Evolutionary conservation across 2,797 vertebrate species (phyloP).

Genomic region (Hoplostethus atlanticus): DNA sequence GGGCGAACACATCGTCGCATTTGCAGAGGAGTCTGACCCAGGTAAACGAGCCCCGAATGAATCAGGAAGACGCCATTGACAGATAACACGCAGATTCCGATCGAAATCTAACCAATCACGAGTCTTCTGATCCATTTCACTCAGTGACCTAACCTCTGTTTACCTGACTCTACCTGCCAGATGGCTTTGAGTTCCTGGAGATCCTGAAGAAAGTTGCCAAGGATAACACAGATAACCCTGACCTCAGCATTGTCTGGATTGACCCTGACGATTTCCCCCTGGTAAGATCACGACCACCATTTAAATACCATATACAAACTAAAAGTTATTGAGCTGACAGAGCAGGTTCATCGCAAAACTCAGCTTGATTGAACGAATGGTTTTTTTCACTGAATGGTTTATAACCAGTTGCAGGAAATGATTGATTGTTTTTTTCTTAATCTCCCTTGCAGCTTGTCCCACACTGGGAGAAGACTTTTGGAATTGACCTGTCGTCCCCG

Average conservation of each 20-base stretch:
- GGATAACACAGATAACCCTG: conserved; percentile 91
- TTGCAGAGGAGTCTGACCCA: conserved; percentile 91
- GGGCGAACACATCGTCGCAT: conserved; percentile 92
- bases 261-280: conserved; percentile 95
- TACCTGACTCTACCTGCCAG: conserved; percentile 66
- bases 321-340: background rate
- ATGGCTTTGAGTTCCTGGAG: conserved; percentile 93
- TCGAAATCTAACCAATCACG: too few species aligned
- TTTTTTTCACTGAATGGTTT: background rate
- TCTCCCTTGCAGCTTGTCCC: conserved; percentile 86
- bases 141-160: background rate
- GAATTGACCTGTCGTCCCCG: conserved; percentile 90
- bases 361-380: background rate
- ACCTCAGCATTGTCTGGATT: conserved; percentile 95
- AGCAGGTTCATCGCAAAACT: background rate
- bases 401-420: background rate
- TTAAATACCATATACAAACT: background rate
- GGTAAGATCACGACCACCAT: conserved; percentile 75
- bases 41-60: conserved; percentile 74
- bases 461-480: conserved; percentile 94
- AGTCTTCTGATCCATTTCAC: too few species aligned
- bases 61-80: background rate
- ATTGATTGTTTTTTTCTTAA: background rate
- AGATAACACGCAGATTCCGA: too few species aligned
- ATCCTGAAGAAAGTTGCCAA: conserved; percentile 91